Conservation (phyloP, 2,888 invertebrate species). For the Dynastes maya region DNA sequence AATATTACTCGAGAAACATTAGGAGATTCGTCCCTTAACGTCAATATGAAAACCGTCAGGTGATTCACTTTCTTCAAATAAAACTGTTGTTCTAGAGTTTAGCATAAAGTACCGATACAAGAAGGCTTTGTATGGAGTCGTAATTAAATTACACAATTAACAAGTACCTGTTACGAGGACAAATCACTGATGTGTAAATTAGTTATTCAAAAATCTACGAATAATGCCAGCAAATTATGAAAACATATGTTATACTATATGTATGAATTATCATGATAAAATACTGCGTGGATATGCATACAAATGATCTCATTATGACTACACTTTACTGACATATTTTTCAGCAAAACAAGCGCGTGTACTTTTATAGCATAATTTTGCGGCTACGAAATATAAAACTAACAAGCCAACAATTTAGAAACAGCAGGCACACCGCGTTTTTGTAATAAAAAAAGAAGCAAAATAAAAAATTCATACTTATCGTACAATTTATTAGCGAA, state of each 20-base stretch:
- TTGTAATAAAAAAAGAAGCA: background rate
- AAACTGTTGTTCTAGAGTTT: too few species aligned
- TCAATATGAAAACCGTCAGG: too few species aligned
- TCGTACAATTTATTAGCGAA: constrained; percentile 34
- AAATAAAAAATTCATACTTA: constrained; percentile 34
- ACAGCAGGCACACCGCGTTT: background rate
- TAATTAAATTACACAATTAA: too few species aligned
- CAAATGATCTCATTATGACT: constrained; percentile 30
- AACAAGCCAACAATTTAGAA: constrained; percentile 6
- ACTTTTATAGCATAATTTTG: constrained; percentile 19
- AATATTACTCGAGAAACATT: too few species aligned
- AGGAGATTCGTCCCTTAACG: too few species aligned
- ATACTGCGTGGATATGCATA: constrained; percentile 26
- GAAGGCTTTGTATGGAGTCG: too few species aligned
- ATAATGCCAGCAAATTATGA: background rate
- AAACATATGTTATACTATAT: constrained; percentile 2
- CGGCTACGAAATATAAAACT: background rate
- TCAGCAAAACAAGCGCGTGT: constrained; percentile 2
- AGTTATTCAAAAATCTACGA: background rate
- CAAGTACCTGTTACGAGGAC: too few species aligned
- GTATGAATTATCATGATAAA: constrained; percentile 6
- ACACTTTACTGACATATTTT: constrained; percentile 8
- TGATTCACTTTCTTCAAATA: too few species aligned
- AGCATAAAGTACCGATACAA: too few species aligned
- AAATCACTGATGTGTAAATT: background rate